A percentile compares a stretch with the other conserved stretches of the same genome.
Conservation (phyloP, 92 coral and sea anemone genomes). For the Phenganax stokvisi region DNA sequence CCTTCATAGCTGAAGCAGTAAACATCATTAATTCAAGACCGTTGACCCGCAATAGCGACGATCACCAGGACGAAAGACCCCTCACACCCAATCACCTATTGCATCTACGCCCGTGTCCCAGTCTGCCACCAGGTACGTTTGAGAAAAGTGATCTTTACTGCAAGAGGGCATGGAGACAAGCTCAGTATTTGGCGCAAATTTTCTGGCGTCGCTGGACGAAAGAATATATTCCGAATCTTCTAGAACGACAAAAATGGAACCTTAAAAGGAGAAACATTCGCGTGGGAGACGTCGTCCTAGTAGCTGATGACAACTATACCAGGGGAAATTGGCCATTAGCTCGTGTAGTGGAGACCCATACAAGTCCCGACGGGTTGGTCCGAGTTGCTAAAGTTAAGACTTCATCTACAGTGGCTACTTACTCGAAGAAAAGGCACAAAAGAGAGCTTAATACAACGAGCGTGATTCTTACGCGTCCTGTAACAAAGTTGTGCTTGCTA, state of each 20-base stretch:
- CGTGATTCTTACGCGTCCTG: conserved; percentile 39
- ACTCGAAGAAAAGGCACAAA: conserved; percentile 39
- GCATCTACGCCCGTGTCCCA: conserved; percentile 48
- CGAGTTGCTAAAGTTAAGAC: conserved; percentile 55
- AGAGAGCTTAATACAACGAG: conserved; percentile 32
- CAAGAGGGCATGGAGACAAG: conserved; percentile 61
- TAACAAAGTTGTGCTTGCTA: conserved; percentile 40
- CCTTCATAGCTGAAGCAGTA: conserved; percentile 51
- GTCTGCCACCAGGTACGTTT: conserved; percentile 49
- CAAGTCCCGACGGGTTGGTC: conserved; percentile 43
- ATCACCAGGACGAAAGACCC: conserved; percentile 41
- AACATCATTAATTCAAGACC: conserved; percentile 52
- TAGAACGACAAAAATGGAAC: conserved; percentile 15
- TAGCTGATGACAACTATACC: conserved; percentile 24
- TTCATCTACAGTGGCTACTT: conserved; percentile 45
- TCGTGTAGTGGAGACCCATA: conserved; percentile 3
- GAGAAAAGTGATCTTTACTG: conserved; percentile 38
- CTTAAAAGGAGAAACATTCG: not conserved
- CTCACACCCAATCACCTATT: conserved; percentile 54
- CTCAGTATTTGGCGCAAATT: conserved; percentile 53
- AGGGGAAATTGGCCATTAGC: conserved; percentile 34
- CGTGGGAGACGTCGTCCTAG: conserved; percentile 3
- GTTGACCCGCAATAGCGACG: conserved; percentile 51
- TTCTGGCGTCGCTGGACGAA: conserved; percentile 57
- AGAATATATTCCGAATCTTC: conserved; percentile 19